Base-by-base conservation (phyloP, 2,888 invertebrate genomes). In the Phortica magna region DNA sequence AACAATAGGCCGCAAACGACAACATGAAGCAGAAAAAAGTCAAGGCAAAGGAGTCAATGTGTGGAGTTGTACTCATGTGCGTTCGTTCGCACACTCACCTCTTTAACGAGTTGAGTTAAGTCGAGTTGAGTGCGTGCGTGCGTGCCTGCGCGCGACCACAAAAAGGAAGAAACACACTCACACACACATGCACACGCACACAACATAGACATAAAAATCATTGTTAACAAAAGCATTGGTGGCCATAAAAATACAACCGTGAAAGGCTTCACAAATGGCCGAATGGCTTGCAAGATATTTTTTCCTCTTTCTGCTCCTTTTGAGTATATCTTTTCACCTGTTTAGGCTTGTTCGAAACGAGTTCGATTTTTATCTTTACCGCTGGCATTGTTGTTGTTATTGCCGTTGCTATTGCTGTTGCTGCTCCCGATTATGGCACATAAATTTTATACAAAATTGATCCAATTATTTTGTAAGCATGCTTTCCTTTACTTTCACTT, bases 371-470 rank as follows among this genome's bases (percentile, higher is more conserved):
- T 87, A 86, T 88, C 86, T 88, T 7, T 43, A 14, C 42, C 59
- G 61, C 48, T 14, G 55, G 14, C 14, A 31, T 87, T 83, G 86
- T 86, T 85, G 87, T 48, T 31, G 48, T 12, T 14, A 7, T 14
- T 48, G 48, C 43, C 43, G 43, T 6, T 43, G 43, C 43, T 43
- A n/a, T 31, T 31, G 41, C 43, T 48, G 48, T 88, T 83, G 84
- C 88, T 87, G 87, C 86, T 86, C 85, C 88, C 85, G 87, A 86
- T 84, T 87, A 87, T 82, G 83, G 84, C 84, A 85, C 88, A 88
- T 87, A 87, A 87, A 87, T 87, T 86, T 87, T 85, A 84, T 87
- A 84, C 85, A 81, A 87, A 87, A 87, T 87, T 87, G 86, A 85
- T 87, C 86, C 88, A 87, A 87, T 87, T 87, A 86, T 86, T 85